Evolutionary conservation across 2,888 invertebrate species (phyloP), one percentile per base, ranked within the genome.

Genomic region (Cosmopolites sordidus): DNA sequence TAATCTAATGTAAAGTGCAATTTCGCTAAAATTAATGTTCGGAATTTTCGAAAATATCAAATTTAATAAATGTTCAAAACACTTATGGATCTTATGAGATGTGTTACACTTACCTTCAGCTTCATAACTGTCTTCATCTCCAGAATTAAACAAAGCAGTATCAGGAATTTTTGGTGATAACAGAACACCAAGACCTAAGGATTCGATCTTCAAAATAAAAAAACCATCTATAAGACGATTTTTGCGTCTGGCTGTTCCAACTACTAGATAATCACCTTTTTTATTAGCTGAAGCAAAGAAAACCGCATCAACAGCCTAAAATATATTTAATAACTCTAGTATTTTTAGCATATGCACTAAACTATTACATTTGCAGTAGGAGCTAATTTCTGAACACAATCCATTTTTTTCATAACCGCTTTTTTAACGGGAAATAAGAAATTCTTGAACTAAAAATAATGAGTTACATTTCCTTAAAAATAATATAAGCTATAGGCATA

Each of bases 261-360:
- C 78, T 16, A 84, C 76, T 9, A 87, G 63, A 39, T 78, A 80
- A 51, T 76, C 76, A 0, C 83, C 86, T 42, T 81, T 74, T 44
- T 74, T 71, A 52, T 81, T 82, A 18, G 82, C 78, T 1, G 81
- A 81, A 64, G 83, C 83, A 64, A 82, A 82, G 61, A 81, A 83
- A 4, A 83, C 79, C 0, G 79, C 81, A 72, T 89, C 88, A 18
- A 86, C 81, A 2, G 85, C 83, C 83, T 86, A 67, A 48, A 75
- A 75, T 62, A 33, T 14, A 15, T 16, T 48, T 40, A 40, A 15
- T 16, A 16, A 6, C 11, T 14, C 3, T 6, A 49, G 16, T 41
- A 8, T 41, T 16, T 43, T 12, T 9, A 12, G 8, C 17, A 12
- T 18, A 29, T 17, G 4, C 8, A 16, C 16, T 16, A 40, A 40